phyloP scores from a whole-genome alignment of 92 coral and sea anemone genomes.

The Phenganax subtilis region DNA sequence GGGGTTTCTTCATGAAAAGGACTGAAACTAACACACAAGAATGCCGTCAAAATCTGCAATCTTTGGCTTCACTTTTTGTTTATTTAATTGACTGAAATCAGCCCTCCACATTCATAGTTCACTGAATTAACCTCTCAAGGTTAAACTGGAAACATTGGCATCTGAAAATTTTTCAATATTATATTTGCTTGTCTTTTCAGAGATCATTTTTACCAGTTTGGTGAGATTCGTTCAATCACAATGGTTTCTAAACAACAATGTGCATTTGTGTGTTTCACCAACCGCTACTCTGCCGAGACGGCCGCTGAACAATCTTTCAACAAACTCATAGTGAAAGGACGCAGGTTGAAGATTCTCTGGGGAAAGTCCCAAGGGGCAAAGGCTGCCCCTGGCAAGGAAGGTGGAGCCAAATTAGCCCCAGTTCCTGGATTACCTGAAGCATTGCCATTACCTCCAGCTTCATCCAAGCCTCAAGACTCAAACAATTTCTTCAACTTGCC shows the following conservation, averaged over 20 bases:
- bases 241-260: conserved; percentile 99
- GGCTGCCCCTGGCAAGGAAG: conserved; percentile 65
- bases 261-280: conserved; percentile 93
- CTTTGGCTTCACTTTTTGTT: too few relatives aligned
- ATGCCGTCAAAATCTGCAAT: too few relatives aligned
- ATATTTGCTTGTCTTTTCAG: conserved; percentile 37
- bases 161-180: neutral
- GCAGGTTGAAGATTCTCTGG: conserved; percentile 96
- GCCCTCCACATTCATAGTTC: too few relatives aligned
- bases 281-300: conserved; percentile 81
- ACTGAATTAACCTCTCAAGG: too few relatives aligned
- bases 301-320: conserved; percentile 94
- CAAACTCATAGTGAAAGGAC: conserved; percentile 87
- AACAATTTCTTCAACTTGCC: conserved; percentile 85
- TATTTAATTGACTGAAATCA: too few relatives aligned
- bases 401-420: conserved; percentile 69
- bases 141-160: too few relatives aligned
- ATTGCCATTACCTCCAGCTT: conserved; percentile 82
- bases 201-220: conserved; percentile 97
- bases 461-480: conserved; percentile 55
- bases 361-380: conserved; percentile 98
- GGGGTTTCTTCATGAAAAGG: too few relatives aligned
- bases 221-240: conserved; percentile 94
- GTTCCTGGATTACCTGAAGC: conserved; percentile 99
- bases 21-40: too few relatives aligned